A percentile compares a stretch with the other conserved stretches of the same genome.
Evolutionary conservation across 92 coral and sea anemone species (phyloP).

Genomic region (Chrysogorgia sp.): DNA sequence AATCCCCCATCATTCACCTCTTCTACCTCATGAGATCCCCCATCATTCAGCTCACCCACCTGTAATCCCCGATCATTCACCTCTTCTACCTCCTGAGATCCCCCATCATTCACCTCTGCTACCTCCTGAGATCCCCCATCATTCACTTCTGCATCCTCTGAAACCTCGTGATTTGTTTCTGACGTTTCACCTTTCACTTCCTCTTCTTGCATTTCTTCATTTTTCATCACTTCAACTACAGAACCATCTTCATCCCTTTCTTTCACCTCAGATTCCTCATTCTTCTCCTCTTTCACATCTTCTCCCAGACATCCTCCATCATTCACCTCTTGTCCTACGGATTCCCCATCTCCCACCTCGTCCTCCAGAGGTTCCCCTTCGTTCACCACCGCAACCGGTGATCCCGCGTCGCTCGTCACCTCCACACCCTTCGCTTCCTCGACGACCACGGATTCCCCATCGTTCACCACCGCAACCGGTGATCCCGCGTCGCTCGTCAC

Average conservation of each 20-base stretch:
- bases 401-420: too few species aligned
- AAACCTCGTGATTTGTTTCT: too few species aligned
- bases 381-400: too few species aligned
- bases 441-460: constrained; percentile 46
- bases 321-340: too few species aligned
- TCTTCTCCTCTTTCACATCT: constrained; percentile 51
- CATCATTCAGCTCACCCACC: constrained; percentile 2
- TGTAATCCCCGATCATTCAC: constrained; percentile 12
- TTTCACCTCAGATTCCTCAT: constrained; percentile 46
- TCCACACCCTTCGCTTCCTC: too few species aligned
- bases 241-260: constrained; percentile 30
- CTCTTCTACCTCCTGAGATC: background rate
- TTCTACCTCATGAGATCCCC: background rate
- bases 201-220: background rate
- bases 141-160: background rate
- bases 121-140: constrained; percentile 2
- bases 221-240: background rate
- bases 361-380: constrained; percentile 44
- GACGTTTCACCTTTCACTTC: too few species aligned
- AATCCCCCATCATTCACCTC: background rate
- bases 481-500: background rate
- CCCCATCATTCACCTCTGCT: background rate
- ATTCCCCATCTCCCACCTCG: too few species aligned
- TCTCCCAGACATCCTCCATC: too few species aligned
- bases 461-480: background rate